Percentiles rank a stretch among this genome's conserved stretches.
These are phyloP conservation scores for Ceramica pisi DNA, from an alignment of 2,888 invertebrate genomes.

Conservation along the genomic window DNA sequence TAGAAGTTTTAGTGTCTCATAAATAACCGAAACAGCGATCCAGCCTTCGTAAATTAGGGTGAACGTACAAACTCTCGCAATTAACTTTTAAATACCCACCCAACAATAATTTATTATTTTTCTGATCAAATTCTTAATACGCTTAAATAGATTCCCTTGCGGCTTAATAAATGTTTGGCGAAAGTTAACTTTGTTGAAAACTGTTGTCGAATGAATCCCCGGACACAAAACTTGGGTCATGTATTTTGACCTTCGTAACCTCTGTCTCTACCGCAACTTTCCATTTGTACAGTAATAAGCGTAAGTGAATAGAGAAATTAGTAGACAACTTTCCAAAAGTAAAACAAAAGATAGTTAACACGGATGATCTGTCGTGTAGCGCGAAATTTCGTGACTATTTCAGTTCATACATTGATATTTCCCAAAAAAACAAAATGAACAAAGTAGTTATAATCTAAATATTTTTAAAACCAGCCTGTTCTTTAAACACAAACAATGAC, in stretches of 20 bases:
- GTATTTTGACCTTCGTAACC: slow-evolving; percentile 32
- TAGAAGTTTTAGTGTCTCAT: slow-evolving; percentile 45
- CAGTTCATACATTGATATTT: not conserved
- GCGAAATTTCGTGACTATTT: not conserved
- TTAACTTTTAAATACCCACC: slow-evolving; percentile 44
- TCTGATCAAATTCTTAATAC: slow-evolving; percentile 41
- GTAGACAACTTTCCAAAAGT: slow-evolving; percentile 13
- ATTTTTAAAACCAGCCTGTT: not conserved
- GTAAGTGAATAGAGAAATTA: slow-evolving; percentile 39
- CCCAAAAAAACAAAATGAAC: too few relatives aligned
- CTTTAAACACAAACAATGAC: not conserved
- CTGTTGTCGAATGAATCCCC: slow-evolving; percentile 42
- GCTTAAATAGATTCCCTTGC: slow-evolving; percentile 22
- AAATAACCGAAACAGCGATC: slow-evolving; percentile 54
- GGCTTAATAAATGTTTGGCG: slow-evolving; percentile 33
- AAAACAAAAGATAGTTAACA: slow-evolving; percentile 5
- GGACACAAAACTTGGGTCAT: slow-evolving; percentile 27
- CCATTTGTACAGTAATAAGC: slow-evolving; percentile 29
- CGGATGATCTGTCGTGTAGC: not conserved
- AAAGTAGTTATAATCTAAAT: too few relatives aligned
- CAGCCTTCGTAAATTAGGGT: slow-evolving; percentile 49
- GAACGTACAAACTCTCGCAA: slow-evolving; percentile 41
- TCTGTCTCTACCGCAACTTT: slow-evolving; percentile 27
- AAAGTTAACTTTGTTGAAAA: slow-evolving; percentile 41
- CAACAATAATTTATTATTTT: slow-evolving; percentile 47